Base-by-base conservation (phyloP, 2,888 invertebrate species). In the Lepeophtheirus nordmannii region DNA sequence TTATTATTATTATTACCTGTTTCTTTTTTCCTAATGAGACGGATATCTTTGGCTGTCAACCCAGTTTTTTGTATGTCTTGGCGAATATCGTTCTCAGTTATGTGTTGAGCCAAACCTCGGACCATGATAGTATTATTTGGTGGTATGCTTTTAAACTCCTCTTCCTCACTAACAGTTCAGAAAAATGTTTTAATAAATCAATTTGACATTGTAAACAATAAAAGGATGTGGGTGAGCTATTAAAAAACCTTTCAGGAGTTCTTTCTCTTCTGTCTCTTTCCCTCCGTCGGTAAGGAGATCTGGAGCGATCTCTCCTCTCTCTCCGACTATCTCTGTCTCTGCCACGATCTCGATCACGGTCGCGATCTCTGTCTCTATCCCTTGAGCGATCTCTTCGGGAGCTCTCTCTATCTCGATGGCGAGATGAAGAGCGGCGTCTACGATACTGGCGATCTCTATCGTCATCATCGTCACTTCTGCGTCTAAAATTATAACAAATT, bases 21-120 rank as follows among this genome's bases (percentile, higher is more conserved):
- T 74, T 86, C 85, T 78, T 85, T 85, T 76, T 86, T 85, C 72
- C 88, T 80, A 74, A 89, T 88, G 56, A 89, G 78, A 58, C 89
- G 81, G 72, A 89, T 86, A 74, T 88, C 88, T 74, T 84, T 83
- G 1, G 87, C 84, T 76, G 84, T 82, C 69, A 88, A 78, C 69
- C 85, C 84, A 75, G 83, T 83, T 72, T 82, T 81, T 71, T 85
- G 80, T 71, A 89, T 81, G 73, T 86, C 86, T 74, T 84, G 83
- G 71, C 85, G 82, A 71, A 89, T 86, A 86, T 86, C 86, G 74
- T 83, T 83, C 76, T 86, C 86, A 14, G 85, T 84, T 68, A 85
- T 83, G 74, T 86, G 85, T 71, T 83, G 82, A 30, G 85, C 83
- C 67, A 87, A 76, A 67, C 85, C 85, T 71, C 85, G 79, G 69